Base-by-base conservation (phyloP, 2,888 invertebrate species). In the Heliconius ismenius region DNA sequence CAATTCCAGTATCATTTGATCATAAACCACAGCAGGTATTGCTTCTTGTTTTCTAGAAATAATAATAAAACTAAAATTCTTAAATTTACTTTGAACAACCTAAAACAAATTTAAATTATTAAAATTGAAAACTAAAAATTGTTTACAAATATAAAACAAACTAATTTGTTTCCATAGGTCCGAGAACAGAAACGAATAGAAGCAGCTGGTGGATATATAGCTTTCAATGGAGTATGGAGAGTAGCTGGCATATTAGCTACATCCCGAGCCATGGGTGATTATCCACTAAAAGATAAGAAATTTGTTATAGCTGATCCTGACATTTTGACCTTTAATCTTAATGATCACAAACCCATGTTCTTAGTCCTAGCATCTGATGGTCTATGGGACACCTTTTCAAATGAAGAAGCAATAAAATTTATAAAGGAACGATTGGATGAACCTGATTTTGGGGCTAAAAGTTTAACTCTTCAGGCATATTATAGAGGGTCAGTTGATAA, bases 261-360 rank as follows among this genome's bases (percentile, higher is more conserved):
- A 54, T 98, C 98, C 15, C 95, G 99, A 81, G 99, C 99, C 2
- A 95, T 99, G 85, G 99, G 98, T 26, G 99, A 99, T 93, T 98
- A 98, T 91, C 98, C 98, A 3, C 93, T 99, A 32, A 99, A 99
- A 92, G 98, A 98, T 87, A 97, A 97, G 87, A 98, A 97, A 88
- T 96, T 98, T 86, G 97, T 99, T 76, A 98, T 98, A 82, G 98
- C 99, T 4, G 98, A 98, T 89, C 99, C 99, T 11, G 99, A 99
- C 89, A 98, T 99, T 83, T 94, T 98, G 83, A 97, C 98, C 49
- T 98, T 99, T 87, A 97, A 98, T 90, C 93, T 99, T 77, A 95
- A 95, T 78, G 97, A 98, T 90, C 97, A 97, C 86, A 96, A 96
- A 86, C 98, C 98, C 0, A 96, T 96, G 94, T 99, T 99, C 91